phyloP scores from a whole-genome alignment of 2,888 invertebrate species.

The Miltochrista miniata region DNA sequence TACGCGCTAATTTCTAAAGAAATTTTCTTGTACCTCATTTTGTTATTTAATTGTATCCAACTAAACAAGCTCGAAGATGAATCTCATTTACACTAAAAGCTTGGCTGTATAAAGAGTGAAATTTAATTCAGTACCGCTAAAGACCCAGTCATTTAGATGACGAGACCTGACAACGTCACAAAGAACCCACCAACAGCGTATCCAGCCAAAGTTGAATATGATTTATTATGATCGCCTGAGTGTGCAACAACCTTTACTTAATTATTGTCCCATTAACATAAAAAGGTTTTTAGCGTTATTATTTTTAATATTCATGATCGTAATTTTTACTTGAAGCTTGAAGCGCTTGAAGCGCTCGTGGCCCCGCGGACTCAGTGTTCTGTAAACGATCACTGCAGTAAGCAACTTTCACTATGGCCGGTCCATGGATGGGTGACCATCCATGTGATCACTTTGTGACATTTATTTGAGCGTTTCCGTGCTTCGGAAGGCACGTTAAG shows the following conservation, averaged over 20 bases:
- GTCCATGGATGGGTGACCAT: too few relatives aligned
- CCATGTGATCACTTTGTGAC: too few relatives aligned
- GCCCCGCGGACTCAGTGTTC: too few relatives aligned
- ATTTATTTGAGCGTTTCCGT: too few relatives aligned
- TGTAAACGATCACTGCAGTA: too few relatives aligned
- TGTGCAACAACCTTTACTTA: conserved; percentile 10
- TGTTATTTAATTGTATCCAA: too few relatives aligned
- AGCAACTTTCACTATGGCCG: too few relatives aligned
- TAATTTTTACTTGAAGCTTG: too few relatives aligned
- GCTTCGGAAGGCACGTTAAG: too few relatives aligned
- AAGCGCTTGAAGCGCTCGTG: too few relatives aligned
- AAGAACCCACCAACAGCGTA: conserved; percentile 18
- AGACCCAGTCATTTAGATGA: conserved; percentile 21
- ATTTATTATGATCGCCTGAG: conserved; percentile 21
- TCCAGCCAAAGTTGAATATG: conserved; percentile 17
- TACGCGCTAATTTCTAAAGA: too few relatives aligned
- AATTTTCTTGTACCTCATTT: background rate
- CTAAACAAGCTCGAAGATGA: background rate
- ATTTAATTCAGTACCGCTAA: conserved; percentile 15
- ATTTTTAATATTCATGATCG: background rate
- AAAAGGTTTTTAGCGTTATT: background rate
- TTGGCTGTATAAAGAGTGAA: background rate
- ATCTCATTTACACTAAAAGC: background rate
- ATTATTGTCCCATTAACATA: conserved; percentile 10
- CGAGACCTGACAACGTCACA: conserved; percentile 18